Percentiles rank a stretch among this genome's conserved stretches.
Conservation (phyloP, 2,797 vertebrate genomes). For the Tachyglossus aculeatus region DNA sequence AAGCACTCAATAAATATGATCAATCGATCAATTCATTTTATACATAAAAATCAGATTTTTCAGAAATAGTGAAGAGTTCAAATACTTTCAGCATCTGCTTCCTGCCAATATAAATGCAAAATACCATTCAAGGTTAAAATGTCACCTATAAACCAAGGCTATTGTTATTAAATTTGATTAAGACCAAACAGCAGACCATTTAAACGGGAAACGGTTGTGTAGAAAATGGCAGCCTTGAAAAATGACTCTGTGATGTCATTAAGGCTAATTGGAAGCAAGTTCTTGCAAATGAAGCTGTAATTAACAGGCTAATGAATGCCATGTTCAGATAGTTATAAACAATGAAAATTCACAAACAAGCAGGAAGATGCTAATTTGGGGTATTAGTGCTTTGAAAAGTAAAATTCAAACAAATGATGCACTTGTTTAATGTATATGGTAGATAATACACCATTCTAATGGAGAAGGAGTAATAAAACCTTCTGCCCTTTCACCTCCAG, state of each 20-base stretch:
- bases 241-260: no score
- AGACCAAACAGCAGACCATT: conserved; percentile 49
- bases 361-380: conserved; percentile 43
- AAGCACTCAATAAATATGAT: no score
- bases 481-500: conserved; percentile 19
- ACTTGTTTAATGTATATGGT: conserved; percentile 10
- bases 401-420: conserved; percentile 39
- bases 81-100: conserved; percentile 40
- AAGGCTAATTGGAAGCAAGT: no score
- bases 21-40: no score
- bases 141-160: conserved; percentile 53
- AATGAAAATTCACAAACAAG: conserved; percentile 58
- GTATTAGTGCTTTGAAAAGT: conserved; percentile 34
- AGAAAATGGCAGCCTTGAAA: no score
- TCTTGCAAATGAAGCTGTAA: not conserved
- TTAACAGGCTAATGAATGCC: not conserved
- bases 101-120: conserved; percentile 48
- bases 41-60: no score
- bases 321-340: not conserved
- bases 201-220: no score
- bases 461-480: conserved; percentile 19
- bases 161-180: conserved; percentile 66
- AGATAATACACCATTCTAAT: conserved; percentile 15
- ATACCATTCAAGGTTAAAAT: conserved; percentile 58
- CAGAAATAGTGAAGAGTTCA: conserved; percentile 38